Evolutionary conservation across 1,140 invertebrate genomes (phyloP), one percentile per base, ranked within the genome.

Genomic region (Dreissena rostriformis): DNA sequence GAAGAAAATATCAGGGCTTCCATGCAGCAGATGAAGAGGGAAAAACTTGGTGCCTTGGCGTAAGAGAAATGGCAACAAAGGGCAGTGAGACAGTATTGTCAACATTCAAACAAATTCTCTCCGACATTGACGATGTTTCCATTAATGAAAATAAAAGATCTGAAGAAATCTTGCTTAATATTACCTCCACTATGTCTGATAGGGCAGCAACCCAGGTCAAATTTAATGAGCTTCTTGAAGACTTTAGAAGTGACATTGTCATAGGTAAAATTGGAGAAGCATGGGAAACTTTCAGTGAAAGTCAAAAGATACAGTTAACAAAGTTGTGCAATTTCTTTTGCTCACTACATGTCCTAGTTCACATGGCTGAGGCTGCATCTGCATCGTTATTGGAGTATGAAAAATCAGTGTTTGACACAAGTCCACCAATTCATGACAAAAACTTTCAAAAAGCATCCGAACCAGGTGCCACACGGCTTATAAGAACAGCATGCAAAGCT

Each of bases 161-260:
- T 28, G 55, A 66, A 65, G 53, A 72, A 73, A 72, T 81, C 12
- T 15, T 81, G 17, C 0, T 55, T 61, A 86, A 78, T 75, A 86
- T 86, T 53, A 29, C 26, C 55, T 82, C 85, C n/a, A 86, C 85
- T 26, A 86, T 86, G 85, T 86, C 85, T 22, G 85, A 86, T 24
- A 63, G 75, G 17, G 75, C 85, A 10, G 75, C 75, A 8, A 86
- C 80, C 53, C 85, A 83, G 70, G 63, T 73, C 10, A 82, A 78
- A 51, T 86, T 86, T 73, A 86, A 82, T 68, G 22, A 57, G n/a
- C 39, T 82, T 53, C 52, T 79, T n/a, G 70, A 86, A 28, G 71
- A 75, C 7, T 86, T 73, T 70, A 78, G 75, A 73, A 73, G 28
- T 19, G n/a, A 73, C 39, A 66, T 86, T 52, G 17, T 86, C 15